Percentiles rank a stretch among this genome's conserved stretches.
phyloP scores from a whole-genome alignment of 2,888 invertebrate species.

The Charanyca ferruginea region DNA sequence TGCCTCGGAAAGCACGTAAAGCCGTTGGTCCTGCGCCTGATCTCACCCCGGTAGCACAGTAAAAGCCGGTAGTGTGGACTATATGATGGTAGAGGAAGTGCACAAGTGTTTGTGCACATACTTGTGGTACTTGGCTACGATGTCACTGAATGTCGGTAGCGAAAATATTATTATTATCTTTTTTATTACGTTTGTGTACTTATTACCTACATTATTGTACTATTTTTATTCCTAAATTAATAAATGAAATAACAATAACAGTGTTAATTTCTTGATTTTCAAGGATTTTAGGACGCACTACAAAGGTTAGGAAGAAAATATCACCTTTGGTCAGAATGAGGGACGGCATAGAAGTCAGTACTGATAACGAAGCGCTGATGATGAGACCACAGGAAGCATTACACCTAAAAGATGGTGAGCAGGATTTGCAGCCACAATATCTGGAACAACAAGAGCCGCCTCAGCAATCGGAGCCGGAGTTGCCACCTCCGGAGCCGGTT shows the following conservation, averaged over 20 bases:
- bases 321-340: conserved; percentile 18
- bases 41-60: too few relatives aligned
- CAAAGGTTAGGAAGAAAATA: conserved; percentile 14
- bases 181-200: too few relatives aligned
- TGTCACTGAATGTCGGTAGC: too few relatives aligned
- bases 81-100: too few relatives aligned
- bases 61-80: too few relatives aligned
- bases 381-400: background rate
- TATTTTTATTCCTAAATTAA: too few relatives aligned
- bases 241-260: conserved; percentile 1
- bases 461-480: background rate
- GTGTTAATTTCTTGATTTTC: conserved; percentile 14
- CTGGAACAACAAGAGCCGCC: background rate
- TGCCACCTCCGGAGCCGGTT: background rate
- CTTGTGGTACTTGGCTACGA: too few relatives aligned
- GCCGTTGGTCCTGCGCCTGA: too few relatives aligned
- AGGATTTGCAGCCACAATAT: conserved; percentile 5
- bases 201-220: too few relatives aligned
- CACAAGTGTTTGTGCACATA: too few relatives aligned
- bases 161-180: too few relatives aligned
- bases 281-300: conserved; percentile 35
- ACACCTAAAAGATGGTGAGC: conserved; percentile 17
- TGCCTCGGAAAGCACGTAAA: too few relatives aligned
- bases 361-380: background rate
- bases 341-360: conserved; percentile 17